Base-by-base conservation (phyloP, 2,888 invertebrate genomes). In the Aethes cnicana region DNA sequence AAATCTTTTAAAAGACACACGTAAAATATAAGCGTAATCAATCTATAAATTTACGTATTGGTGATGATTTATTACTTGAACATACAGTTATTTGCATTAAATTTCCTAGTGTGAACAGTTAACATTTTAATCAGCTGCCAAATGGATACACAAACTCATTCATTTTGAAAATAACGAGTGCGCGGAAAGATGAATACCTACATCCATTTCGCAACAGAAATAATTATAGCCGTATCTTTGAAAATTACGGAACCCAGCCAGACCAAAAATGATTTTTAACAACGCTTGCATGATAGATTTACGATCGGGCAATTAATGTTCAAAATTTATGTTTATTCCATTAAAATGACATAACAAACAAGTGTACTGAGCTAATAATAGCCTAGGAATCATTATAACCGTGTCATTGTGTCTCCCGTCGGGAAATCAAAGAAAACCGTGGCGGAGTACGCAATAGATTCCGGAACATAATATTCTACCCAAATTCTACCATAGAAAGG, bases 301-400 rank as follows among this genome's bases (percentile, higher is more conserved):
- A 52, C 46, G 25, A 28, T 9, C 8, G 39, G n/a, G 52, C 39
- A 26, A 21, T n/a, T 52, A 16, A 46, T 20, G 16, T 39, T 39
- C n/a, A 11, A 14, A 39, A 46, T 52, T 46, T 52, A 52, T 16
- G 52, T 39, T 32, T n/a, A 32, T 35, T 37, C 8, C 47, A 32
- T 41, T 52, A 52, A 52, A 44, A 52, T 52, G 44, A 52, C 50
- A 44, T 52, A 52, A 44, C 37, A 25, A 36, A 52, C 50, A 44
- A 52, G 50, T 52, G 50, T 44, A 37, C 35, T 12, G 43, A 35
- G 25, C 52, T 39, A 46, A 26, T 52, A 52, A 52, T 43, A 52
- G 12, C 14, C 4, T n/a, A n/a, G n/a, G 8, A 25, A 39, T 47
- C 52, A 26, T 46, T 52, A 39, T 12, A 42, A 43, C 0, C 39